Conservation (phyloP, 2,888 invertebrate species). For the Augochlorella aurata region DNA sequence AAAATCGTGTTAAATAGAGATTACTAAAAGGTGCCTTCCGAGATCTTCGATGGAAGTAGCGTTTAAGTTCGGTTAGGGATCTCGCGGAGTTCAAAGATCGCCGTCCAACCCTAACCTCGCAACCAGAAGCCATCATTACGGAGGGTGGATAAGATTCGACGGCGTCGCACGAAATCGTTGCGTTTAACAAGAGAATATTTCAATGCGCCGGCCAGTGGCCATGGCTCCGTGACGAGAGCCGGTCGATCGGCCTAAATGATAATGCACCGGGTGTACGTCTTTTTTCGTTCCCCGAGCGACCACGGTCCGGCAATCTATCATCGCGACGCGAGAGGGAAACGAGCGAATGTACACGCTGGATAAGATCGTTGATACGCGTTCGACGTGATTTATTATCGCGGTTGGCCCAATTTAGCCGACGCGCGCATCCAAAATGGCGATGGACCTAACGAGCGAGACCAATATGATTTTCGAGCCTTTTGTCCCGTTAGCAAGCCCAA, state of each 20-base stretch:
- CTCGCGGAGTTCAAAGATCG: neutral
- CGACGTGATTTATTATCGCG: slow-evolving; percentile 59
- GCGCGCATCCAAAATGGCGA: slow-evolving; percentile 18
- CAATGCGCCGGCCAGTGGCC: slow-evolving; percentile 27
- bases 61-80: no score
- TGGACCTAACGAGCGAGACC: neutral
- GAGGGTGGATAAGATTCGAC: neutral
- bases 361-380: slow-evolving; percentile 53
- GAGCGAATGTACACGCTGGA: slow-evolving; percentile 46
- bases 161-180: slow-evolving; percentile 35
- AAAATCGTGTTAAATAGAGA: no score
- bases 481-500: neutral
- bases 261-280: slow-evolving; percentile 49
- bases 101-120: neutral
- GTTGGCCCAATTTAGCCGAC: slow-evolving; percentile 52
- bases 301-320: slow-evolving; percentile 48
- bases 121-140: neutral
- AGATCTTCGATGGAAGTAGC: no score
- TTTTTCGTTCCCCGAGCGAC: slow-evolving; percentile 32
- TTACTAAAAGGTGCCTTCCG: no score
- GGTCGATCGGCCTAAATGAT: slow-evolving; percentile 58
- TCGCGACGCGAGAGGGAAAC: slow-evolving; percentile 47
- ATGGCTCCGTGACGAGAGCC: slow-evolving; percentile 50
- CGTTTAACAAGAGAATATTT: slow-evolving; percentile 33
- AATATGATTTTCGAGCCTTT: neutral